phyloP scores from a whole-genome alignment of 1,140 invertebrate genomes.

The Aphelenchoides avenae region DNA sequence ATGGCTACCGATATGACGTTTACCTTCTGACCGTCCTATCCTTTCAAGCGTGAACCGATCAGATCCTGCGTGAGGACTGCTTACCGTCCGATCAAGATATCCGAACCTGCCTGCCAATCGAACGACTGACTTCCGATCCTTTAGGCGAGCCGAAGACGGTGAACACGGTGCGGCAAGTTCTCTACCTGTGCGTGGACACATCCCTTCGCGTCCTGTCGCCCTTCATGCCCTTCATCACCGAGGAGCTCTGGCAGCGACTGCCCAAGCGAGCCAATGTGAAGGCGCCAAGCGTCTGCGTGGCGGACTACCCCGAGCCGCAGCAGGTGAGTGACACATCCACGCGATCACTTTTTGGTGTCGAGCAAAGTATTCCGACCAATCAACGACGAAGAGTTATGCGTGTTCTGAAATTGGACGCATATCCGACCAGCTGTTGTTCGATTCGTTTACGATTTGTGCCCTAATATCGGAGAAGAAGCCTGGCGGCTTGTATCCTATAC shows the following conservation, averaged over 20 bases:
- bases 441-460: no score
- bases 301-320: conserved; percentile 38
- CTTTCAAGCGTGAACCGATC: no score
- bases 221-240: conserved; percentile 96
- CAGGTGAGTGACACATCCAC: conserved; percentile 2
- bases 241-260: conserved; percentile 73
- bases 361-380: not conserved
- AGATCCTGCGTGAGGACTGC: not conserved
- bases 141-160: conserved; percentile 20
- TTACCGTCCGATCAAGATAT: not conserved
- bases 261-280: conserved; percentile 16
- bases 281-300: conserved; percentile 36
- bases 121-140: no score
- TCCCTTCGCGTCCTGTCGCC: conserved; percentile 82
- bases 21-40: no score
- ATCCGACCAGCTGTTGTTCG: no score
- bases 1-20: no score
- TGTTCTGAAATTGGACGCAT: no score
- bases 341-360: not conserved
- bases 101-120: no score
- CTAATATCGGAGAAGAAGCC: no score
- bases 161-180: conserved; percentile 42
- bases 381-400: not conserved
- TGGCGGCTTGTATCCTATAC: no score
- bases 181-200: conserved; percentile 76